phyloP scores from a whole-genome alignment of 2,113 vertebrate genomes.

The Oceanites oceanicus region DNA sequence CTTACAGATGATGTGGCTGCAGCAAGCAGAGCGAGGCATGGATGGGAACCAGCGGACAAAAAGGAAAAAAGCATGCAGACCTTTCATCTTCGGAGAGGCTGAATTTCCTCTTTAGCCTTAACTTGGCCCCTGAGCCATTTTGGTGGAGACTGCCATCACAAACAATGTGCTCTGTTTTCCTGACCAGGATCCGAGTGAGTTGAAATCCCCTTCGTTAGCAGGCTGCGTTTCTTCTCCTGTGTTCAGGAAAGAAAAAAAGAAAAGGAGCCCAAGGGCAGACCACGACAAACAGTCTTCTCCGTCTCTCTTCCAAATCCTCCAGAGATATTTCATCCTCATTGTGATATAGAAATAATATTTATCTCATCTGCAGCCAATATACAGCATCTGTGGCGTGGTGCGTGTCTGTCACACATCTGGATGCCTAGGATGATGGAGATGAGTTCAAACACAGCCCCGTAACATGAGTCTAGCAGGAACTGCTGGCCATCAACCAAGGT shows the following conservation, averaged over 20 bases:
- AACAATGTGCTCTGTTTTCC: background rate
- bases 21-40: background rate
- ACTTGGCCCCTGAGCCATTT: background rate
- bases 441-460: background rate
- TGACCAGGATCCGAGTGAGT: background rate
- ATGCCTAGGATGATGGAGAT: background rate
- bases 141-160: background rate
- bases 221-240: background rate
- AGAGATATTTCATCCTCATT: background rate
- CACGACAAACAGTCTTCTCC: background rate
- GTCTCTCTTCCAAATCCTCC: background rate
- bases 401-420: background rate
- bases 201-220: background rate
- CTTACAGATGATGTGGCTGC: background rate
- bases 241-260: background rate
- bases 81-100: background rate
- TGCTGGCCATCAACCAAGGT: conserved; percentile 21
- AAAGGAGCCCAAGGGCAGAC: background rate
- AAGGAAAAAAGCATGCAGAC: background rate
- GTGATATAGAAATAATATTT: conserved; percentile 18
- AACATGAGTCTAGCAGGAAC: background rate
- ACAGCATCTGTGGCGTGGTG: background rate
- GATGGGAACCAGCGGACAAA: background rate
- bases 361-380: conserved; percentile 39
- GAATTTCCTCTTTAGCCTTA: background rate